phyloP scores from a whole-genome alignment of 1,140 invertebrate species.

The Cecropterus lyciades region DNA sequence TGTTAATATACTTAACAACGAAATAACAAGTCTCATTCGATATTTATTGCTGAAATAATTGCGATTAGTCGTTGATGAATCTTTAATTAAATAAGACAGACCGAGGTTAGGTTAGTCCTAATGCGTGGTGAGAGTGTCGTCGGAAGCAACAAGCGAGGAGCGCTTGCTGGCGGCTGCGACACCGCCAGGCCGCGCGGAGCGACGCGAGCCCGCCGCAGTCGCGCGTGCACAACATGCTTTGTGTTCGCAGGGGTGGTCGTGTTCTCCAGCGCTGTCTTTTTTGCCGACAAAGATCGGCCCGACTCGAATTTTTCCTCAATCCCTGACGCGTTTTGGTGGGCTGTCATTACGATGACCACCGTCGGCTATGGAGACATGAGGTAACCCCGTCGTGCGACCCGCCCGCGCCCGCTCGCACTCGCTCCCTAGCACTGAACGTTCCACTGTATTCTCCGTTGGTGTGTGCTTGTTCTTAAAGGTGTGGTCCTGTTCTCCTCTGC shows the following conservation, averaged over 20 bases:
- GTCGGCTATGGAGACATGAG: constrained; percentile 99
- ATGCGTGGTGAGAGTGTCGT: constrained; percentile 12
- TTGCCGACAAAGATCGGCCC: constrained; percentile 98
- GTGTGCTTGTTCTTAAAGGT: constrained; percentile 90
- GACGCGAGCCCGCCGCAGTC: constrained; percentile 47
- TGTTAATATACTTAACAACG: not conserved
- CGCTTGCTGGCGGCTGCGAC: not conserved
- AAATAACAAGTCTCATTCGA: constrained; percentile 1
- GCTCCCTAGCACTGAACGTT: constrained; percentile 69
- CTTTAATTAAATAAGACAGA: not conserved
- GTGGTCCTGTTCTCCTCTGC: constrained; percentile 99
- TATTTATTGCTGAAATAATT: not conserved
- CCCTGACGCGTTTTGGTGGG: constrained; percentile 99
- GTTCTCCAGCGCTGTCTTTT: constrained; percentile 99
- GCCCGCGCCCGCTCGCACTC: constrained; percentile 71
- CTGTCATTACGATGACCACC: constrained; percentile 96
- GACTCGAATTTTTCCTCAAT: constrained; percentile 99
- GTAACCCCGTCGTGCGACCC: constrained; percentile 85
- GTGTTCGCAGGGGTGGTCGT: constrained; percentile 94
- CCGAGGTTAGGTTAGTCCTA: not conserved
- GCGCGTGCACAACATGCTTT: constrained; percentile 66
- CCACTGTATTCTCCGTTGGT: constrained; percentile 82
- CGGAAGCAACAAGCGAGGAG: not conserved
- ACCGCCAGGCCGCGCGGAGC: constrained; percentile 23
- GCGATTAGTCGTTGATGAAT: not conserved